Conservation (phyloP, 2,113 vertebrate species). For the Corythoichthys intestinalis region DNA sequence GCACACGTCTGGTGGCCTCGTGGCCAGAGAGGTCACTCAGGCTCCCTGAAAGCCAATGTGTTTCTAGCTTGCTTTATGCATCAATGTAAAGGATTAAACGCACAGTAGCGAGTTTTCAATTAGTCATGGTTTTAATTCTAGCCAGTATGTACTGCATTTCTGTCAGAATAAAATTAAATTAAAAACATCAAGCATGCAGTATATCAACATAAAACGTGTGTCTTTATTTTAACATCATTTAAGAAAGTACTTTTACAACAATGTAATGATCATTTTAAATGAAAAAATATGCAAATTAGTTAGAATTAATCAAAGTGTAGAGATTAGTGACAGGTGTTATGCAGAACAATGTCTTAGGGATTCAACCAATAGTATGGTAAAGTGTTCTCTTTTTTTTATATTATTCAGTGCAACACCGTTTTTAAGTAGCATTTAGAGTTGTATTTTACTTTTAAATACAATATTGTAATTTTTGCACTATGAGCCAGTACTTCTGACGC, state of each 20-base stretch:
- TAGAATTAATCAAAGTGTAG: background rate
- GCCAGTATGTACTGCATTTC: background rate
- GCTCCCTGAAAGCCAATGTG: conserved; percentile 20
- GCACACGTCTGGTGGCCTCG: conserved; percentile 37
- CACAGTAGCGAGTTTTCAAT: background rate
- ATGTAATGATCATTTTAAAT: background rate
- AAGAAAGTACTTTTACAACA: background rate
- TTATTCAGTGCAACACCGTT: background rate
- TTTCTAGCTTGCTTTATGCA: background rate
- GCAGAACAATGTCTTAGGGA: background rate
- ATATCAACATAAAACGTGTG: background rate
- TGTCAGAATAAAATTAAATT: background rate
- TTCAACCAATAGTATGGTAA: too few relatives aligned
- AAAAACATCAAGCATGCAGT: background rate
- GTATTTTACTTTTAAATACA: background rate
- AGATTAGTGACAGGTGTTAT: background rate
- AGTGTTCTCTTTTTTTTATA: background rate
- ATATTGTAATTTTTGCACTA: too few relatives aligned
- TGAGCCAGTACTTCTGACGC: too few relatives aligned
- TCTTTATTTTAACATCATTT: background rate
- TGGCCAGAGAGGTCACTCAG: conserved; percentile 51
- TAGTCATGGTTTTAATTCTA: background rate
- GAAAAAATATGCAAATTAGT: background rate
- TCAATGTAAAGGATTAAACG: background rate
- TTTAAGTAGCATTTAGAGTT: background rate